A percentile compares a stretch with the other conserved stretches of the same genome.
phyloP scores from a whole-genome alignment of 2,888 invertebrate species.

The Psylliodes chrysocephalus region DNA sequence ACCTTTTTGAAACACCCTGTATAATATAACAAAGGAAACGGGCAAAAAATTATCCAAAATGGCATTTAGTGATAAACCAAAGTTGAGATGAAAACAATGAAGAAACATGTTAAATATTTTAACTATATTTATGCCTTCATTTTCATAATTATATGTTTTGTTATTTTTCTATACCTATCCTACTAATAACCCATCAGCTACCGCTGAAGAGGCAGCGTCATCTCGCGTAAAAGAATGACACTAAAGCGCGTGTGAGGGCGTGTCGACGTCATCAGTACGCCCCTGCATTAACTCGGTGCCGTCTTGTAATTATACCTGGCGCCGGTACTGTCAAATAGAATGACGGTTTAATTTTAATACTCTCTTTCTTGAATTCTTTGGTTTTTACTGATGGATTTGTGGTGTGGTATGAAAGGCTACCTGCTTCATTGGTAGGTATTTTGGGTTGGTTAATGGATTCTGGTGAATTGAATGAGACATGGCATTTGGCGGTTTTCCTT shows the following conservation, averaged over 20 bases:
- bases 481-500: not conserved
- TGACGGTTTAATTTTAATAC: slow-evolving; percentile 42
- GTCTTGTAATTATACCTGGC: slow-evolving; percentile 54
- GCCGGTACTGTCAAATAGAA: slow-evolving; percentile 52
- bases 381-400: slow-evolving; percentile 29
- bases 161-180: not conserved
- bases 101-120: too few relatives aligned
- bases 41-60: too few relatives aligned
- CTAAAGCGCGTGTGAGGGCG: slow-evolving; percentile 54
- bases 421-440: slow-evolving; percentile 12
- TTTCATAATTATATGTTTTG: too few relatives aligned
- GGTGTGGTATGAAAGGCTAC: slow-evolving; percentile 18
- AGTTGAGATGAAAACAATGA: too few relatives aligned
- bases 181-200: slow-evolving; percentile 2
- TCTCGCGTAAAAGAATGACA: slow-evolving; percentile 29
- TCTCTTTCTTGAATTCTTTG: slow-evolving; percentile 20
- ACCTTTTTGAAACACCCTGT: too few relatives aligned
- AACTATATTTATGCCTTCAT: too few relatives aligned
- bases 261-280: slow-evolving; percentile 47
- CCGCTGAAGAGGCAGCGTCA: slow-evolving; percentile 7
- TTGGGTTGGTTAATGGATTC: slow-evolving; percentile 27
- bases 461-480: not conserved
- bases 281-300: slow-evolving; percentile 54
- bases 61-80: too few relatives aligned
- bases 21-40: too few relatives aligned